These are phyloP conservation scores for Anarsia innoxiella DNA, from an alignment of 2,888 invertebrate species.

Conservation along the genomic window DNA sequence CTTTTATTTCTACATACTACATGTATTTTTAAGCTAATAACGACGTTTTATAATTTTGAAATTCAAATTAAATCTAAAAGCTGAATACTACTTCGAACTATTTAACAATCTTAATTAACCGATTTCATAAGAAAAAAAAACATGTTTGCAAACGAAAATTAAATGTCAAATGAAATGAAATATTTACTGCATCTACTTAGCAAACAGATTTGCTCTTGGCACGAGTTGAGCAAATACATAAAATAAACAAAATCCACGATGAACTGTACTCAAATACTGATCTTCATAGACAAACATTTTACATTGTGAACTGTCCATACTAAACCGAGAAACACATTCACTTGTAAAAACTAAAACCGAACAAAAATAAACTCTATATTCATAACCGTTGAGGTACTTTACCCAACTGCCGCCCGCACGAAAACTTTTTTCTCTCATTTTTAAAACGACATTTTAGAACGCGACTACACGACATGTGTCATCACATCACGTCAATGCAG, in stretches of 20 bases:
- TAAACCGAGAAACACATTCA: too few relatives aligned
- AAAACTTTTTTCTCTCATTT: conserved; percentile 31
- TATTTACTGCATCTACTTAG: conserved; percentile 30
- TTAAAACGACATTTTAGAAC: conserved; percentile 65
- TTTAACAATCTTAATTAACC: too few relatives aligned
- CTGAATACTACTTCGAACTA: too few relatives aligned
- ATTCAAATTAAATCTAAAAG: too few relatives aligned
- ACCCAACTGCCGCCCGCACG: conserved; percentile 19
- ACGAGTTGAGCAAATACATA: conserved; percentile 43
- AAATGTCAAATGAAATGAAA: conserved; percentile 20
- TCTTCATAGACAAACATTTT: conserved; percentile 61
- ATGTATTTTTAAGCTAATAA: too few relatives aligned
- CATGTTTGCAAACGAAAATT: too few relatives aligned
- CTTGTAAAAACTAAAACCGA: too few relatives aligned
- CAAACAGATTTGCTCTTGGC: conserved; percentile 46
- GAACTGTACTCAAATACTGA: conserved; percentile 45
- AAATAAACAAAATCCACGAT: conserved; percentile 35
- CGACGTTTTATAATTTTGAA: too few relatives aligned
- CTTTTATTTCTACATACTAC: too few relatives aligned
- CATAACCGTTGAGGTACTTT: conserved; percentile 27
- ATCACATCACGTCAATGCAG: conserved; percentile 74
- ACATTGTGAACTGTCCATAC: conserved; percentile 63
- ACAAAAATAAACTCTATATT: conserved; percentile 28
- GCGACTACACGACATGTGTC: conserved; percentile 72
- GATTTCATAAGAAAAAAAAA: too few relatives aligned